These are phyloP conservation scores for Peromyscus attwateri DNA, from an alignment of 2,797 vertebrate species.

Conservation along the genomic window DNA sequence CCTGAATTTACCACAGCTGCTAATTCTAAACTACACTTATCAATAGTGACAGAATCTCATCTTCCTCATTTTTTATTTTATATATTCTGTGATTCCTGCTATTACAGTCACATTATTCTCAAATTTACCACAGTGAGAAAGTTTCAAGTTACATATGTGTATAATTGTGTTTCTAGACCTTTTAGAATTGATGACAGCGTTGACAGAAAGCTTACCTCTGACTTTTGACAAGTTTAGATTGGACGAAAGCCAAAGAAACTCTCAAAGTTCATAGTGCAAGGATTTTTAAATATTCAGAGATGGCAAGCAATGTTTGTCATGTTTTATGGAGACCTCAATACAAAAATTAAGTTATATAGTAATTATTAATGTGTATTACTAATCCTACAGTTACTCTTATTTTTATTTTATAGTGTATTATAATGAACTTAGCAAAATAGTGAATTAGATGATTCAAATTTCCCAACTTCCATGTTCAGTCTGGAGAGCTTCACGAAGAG, in stretches of 20 bases:
- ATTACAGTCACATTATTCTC: conserved; percentile 65
- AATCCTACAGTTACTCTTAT: neutral
- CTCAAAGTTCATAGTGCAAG: conserved; percentile 22
- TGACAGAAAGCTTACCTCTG: conserved; percentile 62
- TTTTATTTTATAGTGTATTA: neutral
- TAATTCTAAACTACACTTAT: conserved; percentile 69
- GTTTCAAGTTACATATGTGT: conserved; percentile 8
- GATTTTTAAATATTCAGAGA: conserved; percentile 29
- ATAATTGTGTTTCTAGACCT: conserved; percentile 68
- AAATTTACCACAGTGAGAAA: conserved; percentile 69
- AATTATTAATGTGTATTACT: neutral
- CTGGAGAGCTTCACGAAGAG: neutral
- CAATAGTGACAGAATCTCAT: conserved; percentile 60
- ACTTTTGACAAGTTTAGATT: conserved; percentile 62
- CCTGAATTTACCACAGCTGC: conserved; percentile 68
- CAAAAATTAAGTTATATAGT: conserved; percentile 13
- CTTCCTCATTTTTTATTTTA: conserved; percentile 66
- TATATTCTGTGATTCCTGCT: conserved; percentile 61
- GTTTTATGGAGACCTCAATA: conserved; percentile 1
- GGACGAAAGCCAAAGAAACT: conserved; percentile 45
- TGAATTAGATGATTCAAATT: neutral
- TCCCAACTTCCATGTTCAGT: neutral
- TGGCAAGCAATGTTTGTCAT: conserved; percentile 42
- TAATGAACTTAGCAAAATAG: conserved; percentile 33
- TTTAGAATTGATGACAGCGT: conserved; percentile 60